These are phyloP conservation scores for Schmidtea mediterranea DNA, from an alignment of 1,140 invertebrate genomes.

Conservation along the genomic window DNA sequence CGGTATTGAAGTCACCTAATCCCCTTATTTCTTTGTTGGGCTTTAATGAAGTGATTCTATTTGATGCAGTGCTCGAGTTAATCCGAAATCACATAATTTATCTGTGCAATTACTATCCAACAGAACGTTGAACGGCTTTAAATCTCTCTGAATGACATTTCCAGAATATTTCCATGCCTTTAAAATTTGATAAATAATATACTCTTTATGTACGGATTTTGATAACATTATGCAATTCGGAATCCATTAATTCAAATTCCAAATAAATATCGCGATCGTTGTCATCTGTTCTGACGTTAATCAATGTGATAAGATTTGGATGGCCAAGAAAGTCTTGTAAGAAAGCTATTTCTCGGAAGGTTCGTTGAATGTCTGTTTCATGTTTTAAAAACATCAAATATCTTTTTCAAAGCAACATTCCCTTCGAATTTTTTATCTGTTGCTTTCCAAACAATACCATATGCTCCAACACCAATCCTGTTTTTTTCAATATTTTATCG, in stretches of 20 bases:
- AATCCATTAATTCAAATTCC: conserved; percentile 91
- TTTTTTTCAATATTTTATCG: conserved; percentile 62
- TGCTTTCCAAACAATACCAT: conserved; percentile 94
- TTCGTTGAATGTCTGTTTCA: conserved; percentile 40
- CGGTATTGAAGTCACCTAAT: conserved; percentile 4
- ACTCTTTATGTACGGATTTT: conserved; percentile 74
- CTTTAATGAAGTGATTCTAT: conserved; percentile 28
- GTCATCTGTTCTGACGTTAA: conserved; percentile 63
- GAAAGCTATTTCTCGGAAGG: conserved; percentile 77
- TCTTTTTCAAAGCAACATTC: conserved; percentile 86
- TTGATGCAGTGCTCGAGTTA: conserved; percentile 54
- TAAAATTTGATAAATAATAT: conserved; percentile 82
- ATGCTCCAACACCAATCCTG: conserved; percentile 73
- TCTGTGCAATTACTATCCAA: conserved; percentile 41
- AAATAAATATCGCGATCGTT: conserved; percentile 89
- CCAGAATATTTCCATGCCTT: conserved; percentile 77
- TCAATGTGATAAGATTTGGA: conserved; percentile 70
- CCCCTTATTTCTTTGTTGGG: conserved; percentile 25
- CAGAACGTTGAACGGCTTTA: conserved; percentile 57
- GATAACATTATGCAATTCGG: conserved; percentile 81
- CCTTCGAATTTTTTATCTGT: conserved; percentile 53
- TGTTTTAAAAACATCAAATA: conserved; percentile 87
- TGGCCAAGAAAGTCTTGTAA: conserved; percentile 66
- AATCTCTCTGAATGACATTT: conserved; percentile 76
- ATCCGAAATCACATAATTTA: conserved; percentile 71